These are phyloP conservation scores for Microcebus jonahi DNA, from an alignment of 2,113 vertebrate species.

Conservation along the genomic window DNA sequence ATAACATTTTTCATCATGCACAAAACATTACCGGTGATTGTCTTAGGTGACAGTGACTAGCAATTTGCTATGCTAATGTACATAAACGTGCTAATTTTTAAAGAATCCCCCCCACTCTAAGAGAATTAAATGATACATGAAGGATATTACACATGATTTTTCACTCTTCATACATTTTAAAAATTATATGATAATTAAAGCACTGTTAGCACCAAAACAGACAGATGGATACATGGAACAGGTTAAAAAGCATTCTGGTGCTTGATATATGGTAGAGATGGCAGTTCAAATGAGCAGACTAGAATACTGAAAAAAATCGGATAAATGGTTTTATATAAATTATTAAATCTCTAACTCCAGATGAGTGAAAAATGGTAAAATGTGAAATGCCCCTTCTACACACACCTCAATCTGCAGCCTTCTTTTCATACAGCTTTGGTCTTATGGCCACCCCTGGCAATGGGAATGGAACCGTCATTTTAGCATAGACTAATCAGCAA, in stretches of 20 bases:
- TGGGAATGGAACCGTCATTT: background rate
- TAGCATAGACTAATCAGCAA: background rate
- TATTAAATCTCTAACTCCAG: background rate
- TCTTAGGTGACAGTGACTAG: background rate
- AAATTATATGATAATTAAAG: background rate
- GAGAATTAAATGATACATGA: background rate
- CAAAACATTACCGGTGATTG: background rate
- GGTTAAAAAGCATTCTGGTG: background rate
- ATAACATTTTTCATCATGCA: background rate
- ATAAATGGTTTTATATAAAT: background rate
- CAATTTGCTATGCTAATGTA: background rate
- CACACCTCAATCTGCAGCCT: background rate
- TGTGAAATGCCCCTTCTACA: background rate
- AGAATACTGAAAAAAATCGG: background rate
- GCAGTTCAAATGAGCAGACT: background rate
- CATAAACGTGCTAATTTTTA: background rate
- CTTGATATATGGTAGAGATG: background rate
- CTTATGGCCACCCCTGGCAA: background rate
- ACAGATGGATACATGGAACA: background rate
- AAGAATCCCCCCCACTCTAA: background rate
- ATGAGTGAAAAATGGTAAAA: background rate
- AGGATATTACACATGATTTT: background rate
- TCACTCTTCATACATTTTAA: background rate
- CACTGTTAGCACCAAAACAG: background rate
- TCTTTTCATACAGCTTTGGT: background rate